A percentile compares a stretch with the other conserved stretches of the same genome.
Conservation (phyloP, 2,888 invertebrate species). For the Callinectes sapidus region DNA sequence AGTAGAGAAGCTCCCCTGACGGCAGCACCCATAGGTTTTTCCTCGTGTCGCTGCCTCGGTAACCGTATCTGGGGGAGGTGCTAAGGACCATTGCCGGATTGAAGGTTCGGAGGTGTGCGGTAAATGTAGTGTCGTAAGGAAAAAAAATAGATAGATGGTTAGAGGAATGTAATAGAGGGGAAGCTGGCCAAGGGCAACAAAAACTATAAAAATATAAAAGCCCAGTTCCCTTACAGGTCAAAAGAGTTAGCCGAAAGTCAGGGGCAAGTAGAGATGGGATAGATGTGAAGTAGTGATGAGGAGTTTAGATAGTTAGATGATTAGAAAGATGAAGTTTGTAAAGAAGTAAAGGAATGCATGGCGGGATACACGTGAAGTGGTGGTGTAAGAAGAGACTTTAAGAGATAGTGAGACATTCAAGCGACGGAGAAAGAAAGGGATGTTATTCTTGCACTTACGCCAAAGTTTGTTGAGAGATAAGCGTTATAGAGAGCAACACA, state of each 20-base stretch:
- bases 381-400: background rate
- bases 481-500: no score
- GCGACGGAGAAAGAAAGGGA: no score
- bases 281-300: background rate
- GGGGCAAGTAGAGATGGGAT: no score
- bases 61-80: constrained; percentile 85
- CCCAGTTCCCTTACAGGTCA: no score
- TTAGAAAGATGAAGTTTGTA: background rate
- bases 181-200: no score
- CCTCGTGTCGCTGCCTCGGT: constrained; percentile 92
- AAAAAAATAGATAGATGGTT: background rate
- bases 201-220: no score
- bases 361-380: background rate
- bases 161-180: background rate
- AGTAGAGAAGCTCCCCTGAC: constrained; percentile 95
- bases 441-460: no score
- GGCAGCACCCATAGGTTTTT: constrained; percentile 94
- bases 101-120: background rate
- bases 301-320: background rate
- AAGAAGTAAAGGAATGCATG: background rate
- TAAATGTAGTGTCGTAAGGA: background rate
- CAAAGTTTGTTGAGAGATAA: no score
- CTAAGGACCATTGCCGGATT: background rate
- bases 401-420: background rate
- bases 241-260: no score